Evolutionary conservation across 2,888 invertebrate genomes (phyloP).

Genomic region (Cordilura impudica): DNA sequence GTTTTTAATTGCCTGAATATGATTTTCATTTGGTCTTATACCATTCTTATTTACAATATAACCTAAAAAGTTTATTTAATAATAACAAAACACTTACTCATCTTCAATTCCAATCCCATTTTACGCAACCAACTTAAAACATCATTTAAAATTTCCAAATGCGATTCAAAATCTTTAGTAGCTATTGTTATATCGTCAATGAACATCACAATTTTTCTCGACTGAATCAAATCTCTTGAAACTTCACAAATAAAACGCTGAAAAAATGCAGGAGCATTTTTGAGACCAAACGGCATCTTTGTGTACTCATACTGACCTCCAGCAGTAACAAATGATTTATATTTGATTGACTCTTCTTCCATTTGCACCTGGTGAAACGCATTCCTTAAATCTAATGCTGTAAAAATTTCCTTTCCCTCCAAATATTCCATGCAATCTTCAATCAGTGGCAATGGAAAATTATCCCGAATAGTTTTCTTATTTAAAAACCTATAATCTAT

Average conservation of each 20-base stretch:
- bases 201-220: conserved; percentile 28
- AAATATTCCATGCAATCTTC: too few species aligned
- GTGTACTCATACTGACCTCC: background rate
- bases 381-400: too few species aligned
- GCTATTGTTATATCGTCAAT: conserved; percentile 49
- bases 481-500: too few species aligned
- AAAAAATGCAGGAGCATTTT: conserved; percentile 48
- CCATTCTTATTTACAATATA: conserved; percentile 24
- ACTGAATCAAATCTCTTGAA: conserved; percentile 23
- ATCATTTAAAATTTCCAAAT: conserved; percentile 12
- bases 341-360: too few species aligned
- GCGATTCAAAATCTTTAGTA: conserved; percentile 31
- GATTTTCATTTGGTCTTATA: conserved; percentile 20
- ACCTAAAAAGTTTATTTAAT: conserved; percentile 38
- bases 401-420: too few species aligned
- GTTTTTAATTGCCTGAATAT: conserved; percentile 16
- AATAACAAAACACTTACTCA: conserved; percentile 41
- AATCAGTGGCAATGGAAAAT: too few species aligned
- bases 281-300: background rate
- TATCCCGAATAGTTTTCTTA: too few species aligned
- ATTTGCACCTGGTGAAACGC: too few species aligned
- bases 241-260: conserved; percentile 34
- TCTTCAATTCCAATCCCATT: conserved; percentile 27
- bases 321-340: background rate
- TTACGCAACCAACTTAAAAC: conserved; percentile 25